These are phyloP conservation scores for Plagodis pulveraria DNA, from an alignment of 2,888 invertebrate species.

Conservation along the genomic window DNA sequence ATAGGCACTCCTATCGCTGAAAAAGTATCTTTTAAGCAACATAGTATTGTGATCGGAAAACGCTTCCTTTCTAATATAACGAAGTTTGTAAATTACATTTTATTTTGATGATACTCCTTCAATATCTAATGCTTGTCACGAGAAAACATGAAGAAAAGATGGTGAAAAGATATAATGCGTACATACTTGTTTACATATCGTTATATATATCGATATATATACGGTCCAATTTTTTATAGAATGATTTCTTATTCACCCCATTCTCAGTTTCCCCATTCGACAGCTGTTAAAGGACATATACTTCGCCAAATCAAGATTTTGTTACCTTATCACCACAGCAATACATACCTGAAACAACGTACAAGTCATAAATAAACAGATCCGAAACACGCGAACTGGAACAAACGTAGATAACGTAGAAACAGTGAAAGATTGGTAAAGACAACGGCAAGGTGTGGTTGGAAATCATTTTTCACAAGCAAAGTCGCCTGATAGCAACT, in stretches of 20 bases:
- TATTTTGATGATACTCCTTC: constrained; percentile 44
- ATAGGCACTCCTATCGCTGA: constrained; percentile 38
- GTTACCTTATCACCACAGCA: constrained; percentile 35
- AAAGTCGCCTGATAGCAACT: constrained; percentile 75
- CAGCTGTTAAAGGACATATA: not conserved
- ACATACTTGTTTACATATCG: too few relatives aligned
- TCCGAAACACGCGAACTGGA: constrained; percentile 69
- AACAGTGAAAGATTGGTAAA: constrained; percentile 73
- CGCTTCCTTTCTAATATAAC: constrained; percentile 47
- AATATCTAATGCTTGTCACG: constrained; percentile 34
- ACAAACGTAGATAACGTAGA: constrained; percentile 64
- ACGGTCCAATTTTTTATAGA: too few relatives aligned
- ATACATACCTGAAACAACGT: constrained; percentile 70
- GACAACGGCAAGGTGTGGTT: constrained; percentile 76
- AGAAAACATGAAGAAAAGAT: constrained; percentile 17
- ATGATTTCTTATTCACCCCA: too few relatives aligned
- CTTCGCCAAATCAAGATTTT: constrained; percentile 7
- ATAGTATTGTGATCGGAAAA: constrained; percentile 44
- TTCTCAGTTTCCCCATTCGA: too few relatives aligned
- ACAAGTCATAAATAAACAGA: constrained; percentile 64
- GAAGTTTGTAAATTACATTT: constrained; percentile 52
- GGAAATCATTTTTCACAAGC: constrained; percentile 81
- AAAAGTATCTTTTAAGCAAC: constrained; percentile 45
- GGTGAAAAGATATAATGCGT: too few relatives aligned
- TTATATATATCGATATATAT: too few relatives aligned